Evolutionary conservation across 2,113 vertebrate species (phyloP).

Genomic region (Macroglossus sobrinus): DNA sequence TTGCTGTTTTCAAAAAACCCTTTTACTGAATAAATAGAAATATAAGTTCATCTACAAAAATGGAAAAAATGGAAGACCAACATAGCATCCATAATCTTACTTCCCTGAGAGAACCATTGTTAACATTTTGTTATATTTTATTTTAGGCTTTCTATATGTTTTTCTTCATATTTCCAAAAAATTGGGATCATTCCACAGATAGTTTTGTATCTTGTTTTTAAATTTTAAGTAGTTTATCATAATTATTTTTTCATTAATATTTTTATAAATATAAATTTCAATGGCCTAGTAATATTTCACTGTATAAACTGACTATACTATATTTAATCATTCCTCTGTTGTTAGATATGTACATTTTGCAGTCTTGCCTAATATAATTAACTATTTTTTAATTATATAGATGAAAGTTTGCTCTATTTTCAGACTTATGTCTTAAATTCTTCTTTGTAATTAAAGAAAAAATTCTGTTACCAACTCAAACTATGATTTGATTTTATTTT

Average conservation of each 20-base stretch:
- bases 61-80: not conserved
- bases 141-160: not conserved
- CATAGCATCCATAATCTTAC: not conserved
- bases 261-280: conserved; percentile 4
- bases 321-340: not conserved
- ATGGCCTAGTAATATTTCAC: not conserved
- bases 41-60: not conserved
- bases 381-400: conserved; percentile 13
- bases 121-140: not conserved
- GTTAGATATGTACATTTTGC: not conserved
- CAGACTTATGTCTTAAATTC: not conserved
- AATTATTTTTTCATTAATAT: not conserved
- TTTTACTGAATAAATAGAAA: not conserved
- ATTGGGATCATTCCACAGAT: not conserved
- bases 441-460: not conserved
- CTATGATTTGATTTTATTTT: conserved; percentile 32
- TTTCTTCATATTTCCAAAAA: conserved; percentile 12
- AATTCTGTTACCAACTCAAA: not conserved
- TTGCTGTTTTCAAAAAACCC: not conserved
- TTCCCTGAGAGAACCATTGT: not conserved
- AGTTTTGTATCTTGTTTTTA: not conserved
- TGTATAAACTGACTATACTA: not conserved
- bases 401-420: conserved; percentile 25
- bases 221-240: not conserved
- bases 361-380: not conserved